phyloP scores from a whole-genome alignment of 2,113 vertebrate genomes.

The Tursiops truncatus region DNA sequence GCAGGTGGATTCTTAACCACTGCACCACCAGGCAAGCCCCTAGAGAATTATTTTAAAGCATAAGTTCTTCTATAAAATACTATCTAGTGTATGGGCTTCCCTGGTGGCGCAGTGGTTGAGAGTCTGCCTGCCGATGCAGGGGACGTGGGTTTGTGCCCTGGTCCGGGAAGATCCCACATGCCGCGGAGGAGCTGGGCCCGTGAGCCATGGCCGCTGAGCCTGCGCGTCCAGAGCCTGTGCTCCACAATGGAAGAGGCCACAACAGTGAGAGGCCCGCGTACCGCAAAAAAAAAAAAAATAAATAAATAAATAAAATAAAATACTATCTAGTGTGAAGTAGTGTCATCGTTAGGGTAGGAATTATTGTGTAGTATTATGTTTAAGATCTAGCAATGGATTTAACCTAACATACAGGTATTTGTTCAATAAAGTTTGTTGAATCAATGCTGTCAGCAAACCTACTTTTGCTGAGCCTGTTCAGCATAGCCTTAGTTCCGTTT shows the following conservation, averaged over 20 bases:
- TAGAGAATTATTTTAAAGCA: slow-evolving; percentile 22
- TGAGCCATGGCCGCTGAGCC: too few species aligned
- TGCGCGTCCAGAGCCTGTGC: too few species aligned
- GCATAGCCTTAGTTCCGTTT: background rate
- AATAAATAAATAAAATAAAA: background rate
- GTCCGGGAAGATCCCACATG: too few species aligned
- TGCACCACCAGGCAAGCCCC: too few species aligned
- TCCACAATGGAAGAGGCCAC: too few species aligned
- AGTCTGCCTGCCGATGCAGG: too few species aligned
- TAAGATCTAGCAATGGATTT: background rate
- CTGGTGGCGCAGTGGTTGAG: too few species aligned
- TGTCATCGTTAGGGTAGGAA: background rate
- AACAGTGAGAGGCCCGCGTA: too few species aligned
- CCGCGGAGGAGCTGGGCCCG: too few species aligned
- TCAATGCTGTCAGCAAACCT: slow-evolving; percentile 7
- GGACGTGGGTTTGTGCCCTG: too few species aligned
- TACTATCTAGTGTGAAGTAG: background rate
- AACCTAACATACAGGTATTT: background rate
- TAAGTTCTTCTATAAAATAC: background rate
- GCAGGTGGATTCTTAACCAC: too few species aligned
- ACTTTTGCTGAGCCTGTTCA: background rate
- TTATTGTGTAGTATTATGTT: background rate
- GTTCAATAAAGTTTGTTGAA: slow-evolving; percentile 20
- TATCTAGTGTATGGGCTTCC: background rate
- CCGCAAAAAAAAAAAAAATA: too few species aligned